A percentile compares a stretch with the other conserved stretches of the same genome.
These are phyloP conservation scores for Eucera pruinosa DNA, from an alignment of 2,888 invertebrate genomes.

Conservation along the genomic window DNA sequence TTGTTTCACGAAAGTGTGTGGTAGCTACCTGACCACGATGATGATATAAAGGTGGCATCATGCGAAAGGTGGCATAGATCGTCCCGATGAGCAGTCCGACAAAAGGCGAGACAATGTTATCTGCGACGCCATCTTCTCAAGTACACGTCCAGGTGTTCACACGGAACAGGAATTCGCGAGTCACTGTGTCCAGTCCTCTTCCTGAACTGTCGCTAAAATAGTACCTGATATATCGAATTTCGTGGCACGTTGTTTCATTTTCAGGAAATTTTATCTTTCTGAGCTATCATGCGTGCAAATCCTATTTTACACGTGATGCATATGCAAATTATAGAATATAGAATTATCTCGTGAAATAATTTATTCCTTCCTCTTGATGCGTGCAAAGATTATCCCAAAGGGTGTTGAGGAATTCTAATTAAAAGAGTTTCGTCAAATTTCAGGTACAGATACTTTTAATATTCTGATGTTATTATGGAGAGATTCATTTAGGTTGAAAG, in stretches of 20 bases:
- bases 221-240: constrained; percentile 21
- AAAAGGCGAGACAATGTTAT: constrained; percentile 74
- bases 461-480: too few relatives aligned
- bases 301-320: too few relatives aligned
- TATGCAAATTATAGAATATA: background rate
- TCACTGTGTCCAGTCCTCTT: constrained; percentile 29
- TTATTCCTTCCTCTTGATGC: too few relatives aligned
- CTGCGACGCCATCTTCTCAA: constrained; percentile 69
- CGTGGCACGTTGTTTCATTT: background rate
- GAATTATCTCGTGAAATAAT: background rate
- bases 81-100: constrained; percentile 48
- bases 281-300: too few relatives aligned
- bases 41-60: constrained; percentile 66
- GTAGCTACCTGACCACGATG: constrained; percentile 58
- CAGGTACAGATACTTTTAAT: too few relatives aligned
- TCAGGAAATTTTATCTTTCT: background rate
- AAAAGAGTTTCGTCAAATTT: too few relatives aligned
- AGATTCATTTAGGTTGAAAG: too few relatives aligned
- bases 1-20: constrained; percentile 4
- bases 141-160: constrained; percentile 70
- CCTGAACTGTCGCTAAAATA: constrained; percentile 24
- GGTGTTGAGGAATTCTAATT: too few relatives aligned
- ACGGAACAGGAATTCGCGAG: constrained; percentile 73
- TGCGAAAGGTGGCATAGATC: constrained; percentile 59
- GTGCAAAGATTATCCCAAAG: too few relatives aligned